Percentiles rank a stretch among this genome's conserved stretches.
phyloP scores from a whole-genome alignment of 2,113 vertebrate genomes.

The Notothenia rossii region DNA sequence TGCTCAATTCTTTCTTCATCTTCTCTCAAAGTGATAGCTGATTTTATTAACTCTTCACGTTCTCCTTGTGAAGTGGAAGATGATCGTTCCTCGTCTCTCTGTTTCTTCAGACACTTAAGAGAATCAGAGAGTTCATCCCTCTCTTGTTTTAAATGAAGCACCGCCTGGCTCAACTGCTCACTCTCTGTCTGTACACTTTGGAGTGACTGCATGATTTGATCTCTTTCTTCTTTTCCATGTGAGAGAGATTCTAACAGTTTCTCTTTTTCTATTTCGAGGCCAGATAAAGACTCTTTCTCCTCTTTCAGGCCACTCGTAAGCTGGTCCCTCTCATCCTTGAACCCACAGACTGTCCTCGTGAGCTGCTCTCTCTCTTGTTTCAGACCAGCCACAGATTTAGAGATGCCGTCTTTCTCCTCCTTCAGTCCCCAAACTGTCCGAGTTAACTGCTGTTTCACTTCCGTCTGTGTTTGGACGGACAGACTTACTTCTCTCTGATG shows the following conservation, averaged over 20 bases:
- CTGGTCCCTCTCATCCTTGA: slow-evolving; percentile 65
- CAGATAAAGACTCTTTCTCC: slow-evolving; percentile 56
- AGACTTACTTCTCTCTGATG: slow-evolving; percentile 62
- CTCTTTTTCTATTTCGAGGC: slow-evolving; percentile 62
- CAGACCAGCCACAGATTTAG: slow-evolving; percentile 49
- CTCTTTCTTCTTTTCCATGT: slow-evolving; percentile 47
- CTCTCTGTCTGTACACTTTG: slow-evolving; percentile 63
- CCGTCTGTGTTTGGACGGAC: slow-evolving; percentile 66
- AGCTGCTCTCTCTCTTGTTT: slow-evolving; percentile 69
- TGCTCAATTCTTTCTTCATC: slow-evolving; percentile 54
- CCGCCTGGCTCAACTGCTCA: slow-evolving; percentile 50
- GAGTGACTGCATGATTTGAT: slow-evolving; percentile 39
- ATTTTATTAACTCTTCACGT: slow-evolving; percentile 21
- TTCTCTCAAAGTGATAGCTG: slow-evolving; percentile 54
- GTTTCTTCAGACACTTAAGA: slow-evolving; percentile 40
- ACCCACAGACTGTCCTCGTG: slow-evolving; percentile 44
- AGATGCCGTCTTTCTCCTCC: slow-evolving; percentile 71
- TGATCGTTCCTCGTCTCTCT: slow-evolving; percentile 44
- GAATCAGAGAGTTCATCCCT: slow-evolving; percentile 37
- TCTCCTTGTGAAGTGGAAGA: slow-evolving; percentile 39
- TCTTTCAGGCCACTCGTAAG: slow-evolving; percentile 47
- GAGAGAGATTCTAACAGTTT: slow-evolving; percentile 44
- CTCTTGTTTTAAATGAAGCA: slow-evolving; percentile 63
- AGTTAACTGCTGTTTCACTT: slow-evolving; percentile 76
- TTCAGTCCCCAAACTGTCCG: slow-evolving; percentile 76